Percentiles rank a stretch among this genome's conserved stretches.
Conservation (phyloP, 1,140 invertebrate species). For the Trinorchestia longiramus region DNA sequence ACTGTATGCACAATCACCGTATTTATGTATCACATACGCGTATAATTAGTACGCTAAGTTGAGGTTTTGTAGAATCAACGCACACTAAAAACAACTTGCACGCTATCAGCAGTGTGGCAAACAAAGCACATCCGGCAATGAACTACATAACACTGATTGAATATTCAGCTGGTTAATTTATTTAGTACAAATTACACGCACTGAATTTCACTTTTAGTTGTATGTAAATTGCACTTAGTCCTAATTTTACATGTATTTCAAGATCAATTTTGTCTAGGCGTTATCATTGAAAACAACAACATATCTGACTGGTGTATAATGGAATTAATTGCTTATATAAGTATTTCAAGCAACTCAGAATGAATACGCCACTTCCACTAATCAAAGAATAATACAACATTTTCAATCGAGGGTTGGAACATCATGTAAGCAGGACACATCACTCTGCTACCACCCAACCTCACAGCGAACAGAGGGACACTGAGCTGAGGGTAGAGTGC, state of each 20-base stretch:
- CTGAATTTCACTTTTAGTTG: not conserved
- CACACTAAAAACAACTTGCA: not conserved
- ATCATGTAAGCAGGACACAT: not conserved
- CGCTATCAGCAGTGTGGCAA: not conserved
- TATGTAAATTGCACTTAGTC: not conserved
- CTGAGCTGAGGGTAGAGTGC: constrained; percentile 15
- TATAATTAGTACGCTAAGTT: not conserved
- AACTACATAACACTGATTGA: not conserved
- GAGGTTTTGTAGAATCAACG: not conserved
- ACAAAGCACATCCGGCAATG: not conserved
- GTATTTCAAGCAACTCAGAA: not conserved
- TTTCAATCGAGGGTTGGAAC: not conserved
- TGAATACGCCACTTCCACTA: not conserved
- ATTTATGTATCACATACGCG: not conserved
- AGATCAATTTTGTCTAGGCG: not conserved
- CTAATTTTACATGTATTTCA: not conserved
- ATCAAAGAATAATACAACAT: not conserved
- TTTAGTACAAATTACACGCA: not conserved
- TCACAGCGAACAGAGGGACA: not conserved
- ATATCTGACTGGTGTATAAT: not conserved
- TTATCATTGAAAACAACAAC: not conserved
- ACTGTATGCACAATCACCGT: not conserved
- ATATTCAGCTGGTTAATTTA: not conserved
- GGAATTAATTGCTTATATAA: not conserved
- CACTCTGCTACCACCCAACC: not conserved